Base-by-base conservation (phyloP, 2,113 vertebrate species). In the Chitala chitala region DNA sequence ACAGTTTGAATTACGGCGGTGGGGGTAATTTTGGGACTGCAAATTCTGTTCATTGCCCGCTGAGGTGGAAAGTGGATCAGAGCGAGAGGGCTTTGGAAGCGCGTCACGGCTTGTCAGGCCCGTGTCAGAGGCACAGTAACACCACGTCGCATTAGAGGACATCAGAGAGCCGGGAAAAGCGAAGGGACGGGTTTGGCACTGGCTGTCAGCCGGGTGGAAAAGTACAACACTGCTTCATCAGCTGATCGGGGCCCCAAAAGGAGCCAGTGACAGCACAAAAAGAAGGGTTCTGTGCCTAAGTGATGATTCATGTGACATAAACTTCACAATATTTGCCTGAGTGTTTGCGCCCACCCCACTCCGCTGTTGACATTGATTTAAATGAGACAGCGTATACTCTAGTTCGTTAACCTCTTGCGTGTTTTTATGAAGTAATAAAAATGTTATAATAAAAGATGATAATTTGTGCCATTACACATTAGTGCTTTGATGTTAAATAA, bases 111-210 rank as follows among this genome's bases (percentile, higher is more conserved):
- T 59, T 58, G 76, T 69, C 71, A 77, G 63, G 33, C 33, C 56
- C 13, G 53, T 69, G 71, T 69, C 71, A 61, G 44, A 50, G 46
- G 15, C 64, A 17, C 64, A 5, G 61, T 38, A 61, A 74, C 65
- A 70, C 17, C 13, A 36, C 55, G 22, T 33, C 20, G 13, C 46
- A n/a, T 24, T 58, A 54, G 59, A 33, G 53, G 29, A 54, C 76
- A 59, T 66, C 69, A 56, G 31, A 68, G 46, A 75, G 38, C 6
- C 9, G 20, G 42, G 65, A 58, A 77, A 54, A 66, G 73, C 72
- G 10, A 38, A 51, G 51, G 36, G 15, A 12, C 22, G 73, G 50
- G 40, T 68, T 72, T 61, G 58, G 55, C 56, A 46, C 13, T 38
- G 31, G 9, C 54, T 22, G 58, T 46, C 69, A 48, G 13, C 33